Conservation (phyloP, 2,797 vertebrate species). For the Staurois parvus region DNA sequence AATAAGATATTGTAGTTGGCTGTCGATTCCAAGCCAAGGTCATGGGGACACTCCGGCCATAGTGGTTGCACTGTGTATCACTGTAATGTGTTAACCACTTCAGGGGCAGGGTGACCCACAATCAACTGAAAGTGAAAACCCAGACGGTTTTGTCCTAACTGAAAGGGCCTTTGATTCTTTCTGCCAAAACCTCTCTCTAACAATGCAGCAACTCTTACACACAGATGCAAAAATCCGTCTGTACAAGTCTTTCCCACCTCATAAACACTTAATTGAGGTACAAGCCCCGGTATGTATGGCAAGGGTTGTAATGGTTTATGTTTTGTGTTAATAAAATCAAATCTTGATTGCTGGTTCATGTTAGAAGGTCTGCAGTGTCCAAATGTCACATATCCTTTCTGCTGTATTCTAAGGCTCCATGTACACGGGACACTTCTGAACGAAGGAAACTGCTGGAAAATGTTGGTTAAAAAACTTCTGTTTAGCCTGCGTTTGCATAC, state of each 20-base stretch:
- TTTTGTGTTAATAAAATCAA: conserved; percentile 17
- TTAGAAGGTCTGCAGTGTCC: not conserved
- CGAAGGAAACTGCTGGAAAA: too few species aligned
- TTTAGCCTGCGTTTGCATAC: too few species aligned
- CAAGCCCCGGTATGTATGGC: not conserved
- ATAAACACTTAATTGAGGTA: conserved; percentile 32
- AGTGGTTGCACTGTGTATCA: conserved; percentile 48
- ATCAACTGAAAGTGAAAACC: conserved; percentile 47
- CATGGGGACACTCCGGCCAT: conserved; percentile 23
- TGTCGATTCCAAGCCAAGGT: conserved; percentile 50
- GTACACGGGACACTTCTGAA: too few species aligned
- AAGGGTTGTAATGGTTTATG: not conserved
- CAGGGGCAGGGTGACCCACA: conserved; percentile 49
- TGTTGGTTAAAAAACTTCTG: too few species aligned
- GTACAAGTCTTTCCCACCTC: conserved; percentile 32
- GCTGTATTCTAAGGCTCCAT: too few species aligned
- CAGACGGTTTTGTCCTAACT: conserved; percentile 33
- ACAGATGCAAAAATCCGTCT: conserved; percentile 27
- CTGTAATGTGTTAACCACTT: conserved; percentile 56
- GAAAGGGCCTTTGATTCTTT: conserved; percentile 51
- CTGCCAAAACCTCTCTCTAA: conserved; percentile 53
- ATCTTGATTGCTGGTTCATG: not conserved
- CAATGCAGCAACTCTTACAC: conserved; percentile 28
- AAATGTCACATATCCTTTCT: not conserved
- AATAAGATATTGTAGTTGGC: conserved; percentile 56